These are phyloP conservation scores for Leiothrix lutea DNA, from an alignment of 2,113 vertebrate genomes.

Conservation along the genomic window DNA sequence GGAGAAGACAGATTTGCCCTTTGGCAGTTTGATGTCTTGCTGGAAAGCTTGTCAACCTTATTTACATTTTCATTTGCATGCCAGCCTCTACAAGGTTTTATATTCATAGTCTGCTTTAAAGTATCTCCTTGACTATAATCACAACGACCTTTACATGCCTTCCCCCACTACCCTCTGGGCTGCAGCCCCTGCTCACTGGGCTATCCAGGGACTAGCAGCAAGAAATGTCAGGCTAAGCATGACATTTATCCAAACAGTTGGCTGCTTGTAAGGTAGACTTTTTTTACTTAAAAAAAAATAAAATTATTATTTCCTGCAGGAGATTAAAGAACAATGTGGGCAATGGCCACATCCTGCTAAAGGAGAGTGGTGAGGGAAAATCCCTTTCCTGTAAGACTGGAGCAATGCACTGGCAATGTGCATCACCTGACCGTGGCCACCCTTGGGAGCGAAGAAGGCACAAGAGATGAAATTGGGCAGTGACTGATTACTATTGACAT, in stretches of 20 bases:
- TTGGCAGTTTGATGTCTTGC: neutral
- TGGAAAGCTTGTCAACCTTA: constrained; percentile 49
- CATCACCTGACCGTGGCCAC: neutral
- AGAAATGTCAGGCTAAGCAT: constrained; percentile 17
- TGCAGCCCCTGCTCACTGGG: neutral
- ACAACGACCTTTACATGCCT: constrained; percentile 9
- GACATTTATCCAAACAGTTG: neutral
- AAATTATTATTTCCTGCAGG: neutral
- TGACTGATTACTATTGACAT: constrained; percentile 3
- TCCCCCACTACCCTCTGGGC: neutral
- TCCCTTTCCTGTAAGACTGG: neutral
- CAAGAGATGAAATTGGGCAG: neutral
- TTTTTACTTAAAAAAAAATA: neutral
- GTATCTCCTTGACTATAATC: constrained; percentile 16
- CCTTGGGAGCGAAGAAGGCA: neutral
- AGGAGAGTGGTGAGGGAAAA: neutral
- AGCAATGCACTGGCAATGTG: neutral
- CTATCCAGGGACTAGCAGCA: neutral
- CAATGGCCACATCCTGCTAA: neutral
- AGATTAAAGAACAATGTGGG: neutral
- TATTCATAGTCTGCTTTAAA: neutral
- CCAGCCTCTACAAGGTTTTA: neutral
- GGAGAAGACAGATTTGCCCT: neutral
- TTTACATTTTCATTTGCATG: constrained; percentile 55
- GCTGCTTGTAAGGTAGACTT: neutral